Base-by-base conservation (phyloP, 2,113 vertebrate species). In the Vireo altiloquus region DNA sequence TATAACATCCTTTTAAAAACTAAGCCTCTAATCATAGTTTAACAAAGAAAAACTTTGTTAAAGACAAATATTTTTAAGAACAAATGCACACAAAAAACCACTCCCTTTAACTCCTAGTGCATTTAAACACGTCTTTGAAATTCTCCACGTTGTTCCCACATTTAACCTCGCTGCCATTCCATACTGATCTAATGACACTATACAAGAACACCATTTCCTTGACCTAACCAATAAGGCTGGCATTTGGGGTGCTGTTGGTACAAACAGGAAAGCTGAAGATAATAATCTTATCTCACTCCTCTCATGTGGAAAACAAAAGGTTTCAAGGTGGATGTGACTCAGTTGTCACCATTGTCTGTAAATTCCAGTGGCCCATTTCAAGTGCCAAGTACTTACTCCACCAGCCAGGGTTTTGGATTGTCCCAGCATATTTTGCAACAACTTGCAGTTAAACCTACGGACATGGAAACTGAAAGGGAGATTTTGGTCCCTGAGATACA, bases 41-140 rank as follows among this genome's bases (percentile, higher is more conserved):
- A 91, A 89, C 31, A 24, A 82, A 74, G 61, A 80, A 89, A 82
- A 82, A 52, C 54, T 72, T 88, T 37, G 24, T 66, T 37, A 79
- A 93, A 94, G 76, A 96, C 80, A 92, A 94, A 68, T 94, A 53
- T 42, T 76, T 89, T 89, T 47, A 80, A 87, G 70, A 93, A 94
- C 21, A 82, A 71, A 85, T 8, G 4, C 57, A 82, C 49, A 74
- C 47, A 86, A 60, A 47, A 75, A 49, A 37, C 7, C 2, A 3
- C 69, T 95, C 94, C 95, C 95, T 97, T 97, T 95, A 91, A 82
- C 39, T 94, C 96, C 96, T 89, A 92, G 82, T 95, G 89, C 94
- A 95, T 68, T 85, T 71, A 82, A 94, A 87, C 49, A 65, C 25
- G 63, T 15, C 30, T 71, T 69, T 79, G 54, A 95, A 79, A 87